These are phyloP conservation scores for Rhyacichthys aspro DNA, from an alignment of 2,797 vertebrate genomes.

Conservation along the genomic window DNA sequence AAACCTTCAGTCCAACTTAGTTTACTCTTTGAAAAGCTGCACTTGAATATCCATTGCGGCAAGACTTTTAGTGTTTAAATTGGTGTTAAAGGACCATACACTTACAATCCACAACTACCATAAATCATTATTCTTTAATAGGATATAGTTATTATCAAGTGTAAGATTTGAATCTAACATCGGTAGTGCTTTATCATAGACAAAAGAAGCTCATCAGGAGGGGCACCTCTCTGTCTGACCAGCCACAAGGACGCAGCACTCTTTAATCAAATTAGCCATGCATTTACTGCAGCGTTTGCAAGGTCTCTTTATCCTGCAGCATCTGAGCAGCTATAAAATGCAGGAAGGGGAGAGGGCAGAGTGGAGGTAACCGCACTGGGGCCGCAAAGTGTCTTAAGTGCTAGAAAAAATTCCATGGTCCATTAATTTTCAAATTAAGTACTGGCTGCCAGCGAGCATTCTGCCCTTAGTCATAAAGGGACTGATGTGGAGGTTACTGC, in stretches of 20 bases:
- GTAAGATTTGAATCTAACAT: no score
- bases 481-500: constrained; percentile 69
- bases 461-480: constrained; percentile 82
- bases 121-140: no score
- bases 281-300: constrained; percentile 59
- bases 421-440: constrained; percentile 80
- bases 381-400: constrained; percentile 67
- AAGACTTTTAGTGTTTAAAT: no score
- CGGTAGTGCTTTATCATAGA: neutral
- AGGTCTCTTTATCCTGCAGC: constrained; percentile 46
- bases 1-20: no score
- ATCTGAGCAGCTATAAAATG: constrained; percentile 50
- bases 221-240: constrained; percentile 64
- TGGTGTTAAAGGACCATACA: no score
- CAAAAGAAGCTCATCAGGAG: constrained; percentile 17
- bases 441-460: constrained; percentile 62
- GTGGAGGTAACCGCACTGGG: constrained; percentile 21
- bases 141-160: no score
- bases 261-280: constrained; percentile 65
- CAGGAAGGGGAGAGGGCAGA: constrained; percentile 29
- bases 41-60: no score
- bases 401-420: constrained; percentile 57
- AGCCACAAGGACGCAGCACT: constrained; percentile 66
- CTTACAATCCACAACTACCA: no score
- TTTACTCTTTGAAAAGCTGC: no score